These are phyloP conservation scores for Achatina immaculata DNA, from an alignment of 1,140 invertebrate species.

Conservation along the genomic window DNA sequence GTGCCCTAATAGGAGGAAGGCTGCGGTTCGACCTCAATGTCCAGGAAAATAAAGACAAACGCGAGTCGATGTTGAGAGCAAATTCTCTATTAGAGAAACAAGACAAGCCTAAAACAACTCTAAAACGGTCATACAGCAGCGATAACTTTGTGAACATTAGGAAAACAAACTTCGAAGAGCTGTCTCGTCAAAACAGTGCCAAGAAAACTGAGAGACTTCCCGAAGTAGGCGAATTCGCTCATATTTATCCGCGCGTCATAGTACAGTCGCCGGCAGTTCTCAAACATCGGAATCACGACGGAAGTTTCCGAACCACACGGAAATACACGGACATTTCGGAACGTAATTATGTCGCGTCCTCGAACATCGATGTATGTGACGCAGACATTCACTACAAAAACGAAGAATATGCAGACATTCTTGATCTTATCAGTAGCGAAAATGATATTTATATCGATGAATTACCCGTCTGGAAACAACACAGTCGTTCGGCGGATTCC, in stretches of 20 bases:
- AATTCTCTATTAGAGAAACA: background rate
- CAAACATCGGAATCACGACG: background rate
- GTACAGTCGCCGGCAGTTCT: background rate
- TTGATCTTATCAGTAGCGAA: too few species aligned
- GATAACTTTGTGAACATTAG: conserved; percentile 4
- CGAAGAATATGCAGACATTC: too few species aligned
- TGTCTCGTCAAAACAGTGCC: background rate
- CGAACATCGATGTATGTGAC: too few species aligned
- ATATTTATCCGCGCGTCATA: conserved; percentile 38
- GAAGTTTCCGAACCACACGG: background rate
- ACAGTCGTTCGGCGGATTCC: too few species aligned
- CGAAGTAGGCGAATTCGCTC: background rate
- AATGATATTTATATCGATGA: too few species aligned
- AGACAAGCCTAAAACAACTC: background rate
- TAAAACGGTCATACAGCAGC: conserved; percentile 30
- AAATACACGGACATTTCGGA: background rate
- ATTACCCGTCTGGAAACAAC: too few species aligned
- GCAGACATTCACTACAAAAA: too few species aligned
- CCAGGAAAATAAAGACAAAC: background rate
- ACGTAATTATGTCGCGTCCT: background rate
- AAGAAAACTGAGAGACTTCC: background rate
- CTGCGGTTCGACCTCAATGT: conserved; percentile 9
- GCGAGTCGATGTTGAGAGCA: background rate
- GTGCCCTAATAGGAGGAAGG: conserved; percentile 34
- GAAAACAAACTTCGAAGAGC: background rate